Conservation (phyloP, 1,140 invertebrate genomes). For the Propsilocerus akamusi region DNA sequence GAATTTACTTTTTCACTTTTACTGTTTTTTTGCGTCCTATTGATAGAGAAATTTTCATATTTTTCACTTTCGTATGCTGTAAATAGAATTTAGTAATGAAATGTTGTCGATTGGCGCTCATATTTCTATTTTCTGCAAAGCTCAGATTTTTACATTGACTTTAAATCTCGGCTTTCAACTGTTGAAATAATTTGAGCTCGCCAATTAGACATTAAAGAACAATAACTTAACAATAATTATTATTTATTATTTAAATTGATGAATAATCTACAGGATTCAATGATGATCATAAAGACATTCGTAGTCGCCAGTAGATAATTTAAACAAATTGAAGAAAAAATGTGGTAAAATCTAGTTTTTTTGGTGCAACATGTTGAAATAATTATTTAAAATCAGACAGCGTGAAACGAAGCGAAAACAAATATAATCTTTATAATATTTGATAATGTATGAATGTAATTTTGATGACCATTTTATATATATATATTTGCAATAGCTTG, state of each 20-base stretch:
- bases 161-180: not conserved
- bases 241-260: not conserved
- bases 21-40: not conserved
- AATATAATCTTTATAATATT: not conserved
- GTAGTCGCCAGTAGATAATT: not conserved
- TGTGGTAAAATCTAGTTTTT: not conserved
- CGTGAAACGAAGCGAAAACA: not conserved
- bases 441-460: too few relatives aligned
- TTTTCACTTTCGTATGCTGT: not conserved
- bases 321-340: not conserved
- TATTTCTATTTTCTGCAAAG: not conserved
- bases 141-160: too few relatives aligned
- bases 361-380: not conserved
- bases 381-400: too few relatives aligned
- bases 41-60: not conserved
- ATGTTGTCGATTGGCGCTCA: not conserved
- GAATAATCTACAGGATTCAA: not conserved
- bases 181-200: not conserved
- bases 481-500: too few relatives aligned
- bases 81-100: not conserved
- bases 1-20: not conserved
- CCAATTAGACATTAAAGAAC: not conserved
- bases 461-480: too few relatives aligned
- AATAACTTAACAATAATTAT: conserved; percentile 4
- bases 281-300: not conserved